These are phyloP conservation scores for Telmatochromis sp. DNA, from an alignment of 2,113 vertebrate genomes.

Conservation along the genomic window DNA sequence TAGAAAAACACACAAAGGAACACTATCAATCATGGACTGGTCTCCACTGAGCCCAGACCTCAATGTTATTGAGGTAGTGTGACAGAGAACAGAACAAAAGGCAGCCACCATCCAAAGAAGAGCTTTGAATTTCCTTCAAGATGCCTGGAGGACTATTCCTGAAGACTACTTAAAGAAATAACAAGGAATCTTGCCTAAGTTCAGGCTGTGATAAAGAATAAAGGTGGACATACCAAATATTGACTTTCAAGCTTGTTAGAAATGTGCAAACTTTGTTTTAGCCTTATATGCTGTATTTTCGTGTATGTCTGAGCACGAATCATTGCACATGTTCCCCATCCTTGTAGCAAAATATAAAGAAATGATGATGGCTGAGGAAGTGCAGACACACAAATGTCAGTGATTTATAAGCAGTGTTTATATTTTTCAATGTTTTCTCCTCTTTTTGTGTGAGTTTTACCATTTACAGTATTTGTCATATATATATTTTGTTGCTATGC, in stretches of 20 bases:
- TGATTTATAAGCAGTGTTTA: not conserved
- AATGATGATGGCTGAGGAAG: not conserved
- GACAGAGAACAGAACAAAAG: not conserved
- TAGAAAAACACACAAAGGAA: not conserved
- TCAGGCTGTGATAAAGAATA: not conserved
- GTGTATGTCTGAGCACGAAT: not conserved
- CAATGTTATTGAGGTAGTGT: not conserved
- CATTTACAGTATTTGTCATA: not conserved
- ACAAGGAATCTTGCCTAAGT: not conserved
- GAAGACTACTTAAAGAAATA: not conserved
- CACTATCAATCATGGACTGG: not conserved
- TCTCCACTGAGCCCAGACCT: not conserved
- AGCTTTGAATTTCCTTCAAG: not conserved
- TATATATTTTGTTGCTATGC: not conserved
- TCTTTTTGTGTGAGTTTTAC: not conserved
- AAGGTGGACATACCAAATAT: not conserved
- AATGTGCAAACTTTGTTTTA: not conserved
- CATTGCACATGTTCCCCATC: not conserved
- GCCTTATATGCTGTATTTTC: not conserved
- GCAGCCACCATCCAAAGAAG: not conserved
- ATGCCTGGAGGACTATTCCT: not conserved
- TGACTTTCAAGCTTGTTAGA: not conserved
- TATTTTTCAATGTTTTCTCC: not conserved
- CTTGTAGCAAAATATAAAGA: not conserved
- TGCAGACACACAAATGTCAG: not conserved